Conservation (phyloP, 2,888 invertebrate genomes). For the Lasioglossum leucozonium region DNA sequence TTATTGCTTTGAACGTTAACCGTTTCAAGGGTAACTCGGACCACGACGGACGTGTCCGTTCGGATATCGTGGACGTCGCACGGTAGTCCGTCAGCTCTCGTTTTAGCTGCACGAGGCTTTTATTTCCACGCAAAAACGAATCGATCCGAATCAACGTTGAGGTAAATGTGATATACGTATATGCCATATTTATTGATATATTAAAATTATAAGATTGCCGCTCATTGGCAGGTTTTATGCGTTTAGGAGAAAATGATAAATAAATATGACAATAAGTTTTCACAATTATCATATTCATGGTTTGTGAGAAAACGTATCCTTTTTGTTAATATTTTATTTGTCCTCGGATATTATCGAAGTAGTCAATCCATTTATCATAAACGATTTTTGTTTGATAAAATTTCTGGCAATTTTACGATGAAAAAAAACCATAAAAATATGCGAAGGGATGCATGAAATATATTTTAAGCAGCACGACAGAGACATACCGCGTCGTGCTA, state of each 20-base stretch:
- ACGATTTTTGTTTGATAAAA: neutral
- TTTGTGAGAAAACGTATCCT: too few relatives aligned
- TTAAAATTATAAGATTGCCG: neutral
- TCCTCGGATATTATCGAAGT: too few relatives aligned
- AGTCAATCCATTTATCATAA: too few relatives aligned
- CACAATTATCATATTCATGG: too few relatives aligned
- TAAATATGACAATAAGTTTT: too few relatives aligned
- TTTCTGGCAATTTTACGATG: neutral
- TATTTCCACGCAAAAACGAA: neutral
- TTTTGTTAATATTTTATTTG: too few relatives aligned
- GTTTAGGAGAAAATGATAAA: neutral
- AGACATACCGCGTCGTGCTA: neutral
- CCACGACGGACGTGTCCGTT: neutral
- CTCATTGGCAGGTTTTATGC: neutral
- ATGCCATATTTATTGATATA: neutral
- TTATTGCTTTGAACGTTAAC: slow-evolving; percentile 8
- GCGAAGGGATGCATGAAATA: neutral
- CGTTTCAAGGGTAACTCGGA: neutral
- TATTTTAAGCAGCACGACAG: neutral
- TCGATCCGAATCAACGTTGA: neutral
- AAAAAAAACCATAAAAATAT: neutral
- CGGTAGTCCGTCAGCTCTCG: neutral
- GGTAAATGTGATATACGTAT: too few relatives aligned
- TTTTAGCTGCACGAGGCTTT: neutral
- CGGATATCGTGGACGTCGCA: neutral